Percentiles rank a stretch among this genome's conserved stretches.
phyloP scores from a whole-genome alignment of 1,140 invertebrate species.

The Euschistus heros region DNA sequence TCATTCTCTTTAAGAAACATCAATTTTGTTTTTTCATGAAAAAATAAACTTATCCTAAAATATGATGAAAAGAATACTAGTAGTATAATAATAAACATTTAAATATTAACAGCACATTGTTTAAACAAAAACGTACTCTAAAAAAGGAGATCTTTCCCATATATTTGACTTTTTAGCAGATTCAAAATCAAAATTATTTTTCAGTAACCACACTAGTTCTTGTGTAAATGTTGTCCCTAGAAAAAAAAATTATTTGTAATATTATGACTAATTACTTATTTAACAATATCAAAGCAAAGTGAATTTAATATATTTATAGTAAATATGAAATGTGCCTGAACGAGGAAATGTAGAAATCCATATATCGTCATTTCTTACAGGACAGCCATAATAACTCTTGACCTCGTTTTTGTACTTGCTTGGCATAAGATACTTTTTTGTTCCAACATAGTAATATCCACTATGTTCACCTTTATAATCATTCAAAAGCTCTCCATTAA shows the following conservation, averaged over 20 bases:
- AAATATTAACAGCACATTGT: no score
- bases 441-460: slow-evolving; percentile 58
- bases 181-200: slow-evolving; percentile 57
- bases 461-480: slow-evolving; percentile 49
- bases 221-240: slow-evolving; percentile 72
- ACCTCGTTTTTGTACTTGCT: slow-evolving; percentile 50
- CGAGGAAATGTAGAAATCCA: slow-evolving; percentile 67
- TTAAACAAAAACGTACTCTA: slow-evolving; percentile 48
- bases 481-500: slow-evolving; percentile 35
- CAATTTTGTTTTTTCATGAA: slow-evolving; percentile 27
- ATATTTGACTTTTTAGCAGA: slow-evolving; percentile 47
- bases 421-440: slow-evolving; percentile 61
- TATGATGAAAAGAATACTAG: no score
- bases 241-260: slow-evolving; percentile 48
- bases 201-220: slow-evolving; percentile 65
- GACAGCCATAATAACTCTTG: slow-evolving; percentile 54
- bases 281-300: background rate
- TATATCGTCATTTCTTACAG: slow-evolving; percentile 40
- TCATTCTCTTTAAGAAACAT: slow-evolving; percentile 27
- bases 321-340: slow-evolving; percentile 51
- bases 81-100: no score
- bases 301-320: background rate
- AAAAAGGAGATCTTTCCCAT: slow-evolving; percentile 54
- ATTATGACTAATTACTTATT: background rate
- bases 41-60: slow-evolving; percentile 25